Conservation (phyloP, 1,140 invertebrate species). For the Amyelois transitella region DNA sequence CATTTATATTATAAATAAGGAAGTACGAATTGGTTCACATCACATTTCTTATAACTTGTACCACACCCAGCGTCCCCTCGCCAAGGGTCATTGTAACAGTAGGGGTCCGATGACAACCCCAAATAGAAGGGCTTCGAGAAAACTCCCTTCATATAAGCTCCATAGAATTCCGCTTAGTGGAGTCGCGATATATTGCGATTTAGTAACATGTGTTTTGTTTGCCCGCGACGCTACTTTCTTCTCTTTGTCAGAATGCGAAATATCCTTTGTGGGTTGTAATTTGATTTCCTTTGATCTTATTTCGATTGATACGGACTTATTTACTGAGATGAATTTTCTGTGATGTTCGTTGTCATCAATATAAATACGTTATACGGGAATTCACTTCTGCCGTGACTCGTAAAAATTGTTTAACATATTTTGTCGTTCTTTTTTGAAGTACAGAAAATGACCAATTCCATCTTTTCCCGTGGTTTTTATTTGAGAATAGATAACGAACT, state of each 20-base stretch:
- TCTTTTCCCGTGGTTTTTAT: too few species aligned
- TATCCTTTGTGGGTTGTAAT: conserved; percentile 1
- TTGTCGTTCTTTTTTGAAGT: too few species aligned
- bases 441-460: too few species aligned
- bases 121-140: conserved; percentile 56
- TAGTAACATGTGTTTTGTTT: conserved; percentile 8
- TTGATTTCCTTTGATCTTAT: background rate
- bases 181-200: conserved; percentile 25
- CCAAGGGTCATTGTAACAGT: conserved; percentile 47
- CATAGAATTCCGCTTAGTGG: conserved; percentile 44
- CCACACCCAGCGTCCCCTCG: conserved; percentile 31
- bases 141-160: conserved; percentile 48
- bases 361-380: too few species aligned
- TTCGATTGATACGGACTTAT: background rate
- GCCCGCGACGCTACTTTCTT: conserved; percentile 5
- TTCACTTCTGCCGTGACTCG: too few species aligned
- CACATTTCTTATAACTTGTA: conserved; percentile 32
- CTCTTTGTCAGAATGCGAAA: background rate
- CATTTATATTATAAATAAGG: too few species aligned
- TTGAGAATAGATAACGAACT: too few species aligned
- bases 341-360: background rate
- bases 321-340: background rate
- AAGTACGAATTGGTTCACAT: background rate
- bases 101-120: conserved; percentile 58
- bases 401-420: too few species aligned